phyloP scores from a whole-genome alignment of 2,888 invertebrate genomes.

The Chaetoderma sp. region DNA sequence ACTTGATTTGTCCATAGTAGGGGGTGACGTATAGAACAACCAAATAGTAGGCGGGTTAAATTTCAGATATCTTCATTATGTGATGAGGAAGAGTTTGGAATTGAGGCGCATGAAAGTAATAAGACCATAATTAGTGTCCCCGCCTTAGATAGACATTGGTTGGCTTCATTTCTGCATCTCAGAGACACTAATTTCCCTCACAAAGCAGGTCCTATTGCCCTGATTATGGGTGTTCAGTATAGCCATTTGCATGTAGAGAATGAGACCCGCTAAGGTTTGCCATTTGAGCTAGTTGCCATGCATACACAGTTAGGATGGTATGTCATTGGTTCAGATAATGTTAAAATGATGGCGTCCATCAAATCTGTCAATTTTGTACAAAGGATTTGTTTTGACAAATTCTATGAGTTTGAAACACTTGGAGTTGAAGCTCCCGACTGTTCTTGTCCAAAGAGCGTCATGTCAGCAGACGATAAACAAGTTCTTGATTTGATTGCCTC shows the following conservation, averaged over 20 bases:
- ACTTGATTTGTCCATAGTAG: neutral
- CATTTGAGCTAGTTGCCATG: slow-evolving; percentile 15
- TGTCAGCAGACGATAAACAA: neutral
- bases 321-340: slow-evolving; percentile 11
- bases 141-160: slow-evolving; percentile 11
- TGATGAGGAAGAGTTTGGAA: slow-evolving; percentile 11
- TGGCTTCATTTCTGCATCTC: neutral
- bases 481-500: neutral
- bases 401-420: slow-evolving; percentile 20
- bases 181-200: neutral
- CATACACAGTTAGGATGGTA: slow-evolving; percentile 15
- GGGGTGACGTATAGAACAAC: neutral
- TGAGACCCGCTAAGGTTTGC: slow-evolving; percentile 6
- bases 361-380: slow-evolving; percentile 12
- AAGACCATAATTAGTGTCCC: slow-evolving; percentile 19
- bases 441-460: neutral
- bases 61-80: slow-evolving; percentile 6
- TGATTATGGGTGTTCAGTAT: slow-evolving; percentile 19
- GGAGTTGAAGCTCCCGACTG: slow-evolving; percentile 15
- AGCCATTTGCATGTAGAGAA: slow-evolving; percentile 17
- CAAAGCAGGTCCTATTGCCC: slow-evolving; percentile 12
- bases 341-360: neutral
- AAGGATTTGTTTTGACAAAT: slow-evolving; percentile 2
- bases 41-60: slow-evolving; percentile 4
- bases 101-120: slow-evolving; percentile 21